These are phyloP conservation scores for Lasiurus cinereus DNA, from an alignment of 2,113 vertebrate species.

Conservation along the genomic window DNA sequence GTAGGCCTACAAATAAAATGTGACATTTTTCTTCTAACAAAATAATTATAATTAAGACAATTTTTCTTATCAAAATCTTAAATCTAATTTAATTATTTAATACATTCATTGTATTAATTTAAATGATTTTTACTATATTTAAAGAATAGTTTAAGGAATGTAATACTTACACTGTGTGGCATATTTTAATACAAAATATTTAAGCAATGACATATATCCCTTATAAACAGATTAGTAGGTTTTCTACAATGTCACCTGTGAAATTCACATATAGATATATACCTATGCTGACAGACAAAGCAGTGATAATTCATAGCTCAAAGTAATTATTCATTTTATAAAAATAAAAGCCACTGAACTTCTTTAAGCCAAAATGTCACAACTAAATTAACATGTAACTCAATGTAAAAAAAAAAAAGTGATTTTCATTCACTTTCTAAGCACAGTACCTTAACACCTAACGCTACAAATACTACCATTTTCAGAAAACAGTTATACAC, in stretches of 20 bases:
- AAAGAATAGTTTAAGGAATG: constrained; percentile 47
- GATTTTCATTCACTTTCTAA: constrained; percentile 35
- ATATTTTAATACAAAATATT: constrained; percentile 30
- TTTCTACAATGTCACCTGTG: background rate
- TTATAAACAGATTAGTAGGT: background rate
- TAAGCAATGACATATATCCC: background rate
- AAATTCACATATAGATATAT: background rate
- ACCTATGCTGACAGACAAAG: background rate
- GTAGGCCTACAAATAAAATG: constrained; percentile 17
- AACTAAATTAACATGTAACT: constrained; percentile 54
- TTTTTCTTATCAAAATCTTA: constrained; percentile 45
- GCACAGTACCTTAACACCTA: constrained; percentile 26
- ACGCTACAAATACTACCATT: background rate
- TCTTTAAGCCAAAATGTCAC: constrained; percentile 19
- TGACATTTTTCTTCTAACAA: constrained; percentile 44
- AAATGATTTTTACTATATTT: constrained; percentile 49
- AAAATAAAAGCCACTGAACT: background rate
- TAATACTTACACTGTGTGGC: background rate
- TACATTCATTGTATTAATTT: background rate
- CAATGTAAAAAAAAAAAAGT: background rate
- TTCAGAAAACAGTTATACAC: background rate
- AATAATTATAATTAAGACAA: constrained; percentile 51
- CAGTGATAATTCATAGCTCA: constrained; percentile 11
- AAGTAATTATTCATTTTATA: constrained; percentile 48
- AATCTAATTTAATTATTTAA: constrained; percentile 39